Base-by-base conservation (phyloP, 1,140 invertebrate species). In the Brachystomella parvula region DNA sequence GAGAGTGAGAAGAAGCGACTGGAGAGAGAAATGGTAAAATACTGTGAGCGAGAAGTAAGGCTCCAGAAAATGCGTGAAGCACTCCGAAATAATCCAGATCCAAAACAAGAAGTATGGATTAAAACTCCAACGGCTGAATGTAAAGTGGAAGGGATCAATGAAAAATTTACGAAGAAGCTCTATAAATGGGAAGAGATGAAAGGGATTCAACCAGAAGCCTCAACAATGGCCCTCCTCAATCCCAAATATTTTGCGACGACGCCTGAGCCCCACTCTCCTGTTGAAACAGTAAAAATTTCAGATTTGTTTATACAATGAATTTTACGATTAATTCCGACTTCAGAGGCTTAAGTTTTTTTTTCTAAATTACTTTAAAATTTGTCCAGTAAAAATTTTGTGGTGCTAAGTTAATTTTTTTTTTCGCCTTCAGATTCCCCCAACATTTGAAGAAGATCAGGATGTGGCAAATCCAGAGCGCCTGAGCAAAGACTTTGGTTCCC, bases 141-240 rank as follows among this genome's bases (percentile, higher is more conserved):
- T 73, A 86, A 90, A 80, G 90, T 90, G 2, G 66, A 60, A 24
- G 47, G 44, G 44, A 33, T 65, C 21, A 60, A 64, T 0, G 83
- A 89, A 60, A 90, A 90, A 70, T 94, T 93, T 75, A 92, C 89
- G 0, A 85, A 88, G 39, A 92, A 92, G 75, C 79, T 94, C 0
- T 90, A 91, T 76, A 90, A 94, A 76, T 94, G 91, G 92, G 91
- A 94, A 76, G 68, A 69, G 24, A 62, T 28, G 26, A 61, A 61
- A 66, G 89, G 89, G 2, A 90, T 90, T 59, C 85, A 84, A 0
- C 89, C 87, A 0, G 89, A 90, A 76, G 84, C 84, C 0, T 91
- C 89, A 0, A 91, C 89, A 0, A 89, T 90, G 66, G 86, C 87
- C 0, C 75, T 91, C 0, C 77, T 92, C 0, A 83, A 85, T 73